Evolutionary conservation across 2,797 vertebrate genomes (phyloP).

Genomic region (Sebastes melanostomus): DNA sequence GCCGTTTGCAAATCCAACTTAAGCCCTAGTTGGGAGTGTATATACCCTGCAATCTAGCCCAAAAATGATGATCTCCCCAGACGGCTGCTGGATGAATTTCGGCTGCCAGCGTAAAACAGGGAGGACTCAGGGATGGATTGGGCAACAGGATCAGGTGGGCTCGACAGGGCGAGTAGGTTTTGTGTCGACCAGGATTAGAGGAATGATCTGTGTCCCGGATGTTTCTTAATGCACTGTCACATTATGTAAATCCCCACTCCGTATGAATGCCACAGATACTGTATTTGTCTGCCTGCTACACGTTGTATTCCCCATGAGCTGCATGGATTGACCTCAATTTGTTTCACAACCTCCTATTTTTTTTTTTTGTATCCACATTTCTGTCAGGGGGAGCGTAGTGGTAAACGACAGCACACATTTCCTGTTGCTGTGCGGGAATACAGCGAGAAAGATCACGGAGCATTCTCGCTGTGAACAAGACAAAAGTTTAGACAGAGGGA

Average conservation of each 20-base stretch:
- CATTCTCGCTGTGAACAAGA: neutral
- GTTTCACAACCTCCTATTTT: slow-evolving; percentile 1
- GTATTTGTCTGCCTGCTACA: slow-evolving; percentile 56
- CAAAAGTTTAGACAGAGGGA: slow-evolving; percentile 28
- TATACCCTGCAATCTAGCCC: neutral
- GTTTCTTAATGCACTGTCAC: slow-evolving; percentile 82
- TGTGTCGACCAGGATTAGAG: slow-evolving; percentile 82
- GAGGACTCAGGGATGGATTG: slow-evolving; percentile 17
- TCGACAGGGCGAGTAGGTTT: slow-evolving; percentile 61
- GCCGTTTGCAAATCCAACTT: slow-evolving; percentile 56
- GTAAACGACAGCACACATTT: slow-evolving; percentile 15
- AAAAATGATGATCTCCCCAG: slow-evolving; percentile 7
- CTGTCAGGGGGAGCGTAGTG: neutral
- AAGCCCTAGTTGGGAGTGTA: slow-evolving; percentile 32
- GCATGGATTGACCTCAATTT: slow-evolving; percentile 61
- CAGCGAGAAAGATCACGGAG: slow-evolving; percentile 17
- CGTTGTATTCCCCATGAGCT: slow-evolving; percentile 43
- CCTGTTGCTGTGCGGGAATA: slow-evolving; percentile 21
- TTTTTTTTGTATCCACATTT: neutral
- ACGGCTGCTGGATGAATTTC: slow-evolving; percentile 11
- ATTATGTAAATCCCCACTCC: slow-evolving; percentile 86
- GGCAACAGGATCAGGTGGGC: slow-evolving; percentile 50
- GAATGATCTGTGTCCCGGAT: slow-evolving; percentile 81
- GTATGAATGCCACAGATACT: slow-evolving; percentile 70
- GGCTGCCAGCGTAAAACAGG: slow-evolving; percentile 10